phyloP scores from a whole-genome alignment of 2,113 vertebrate genomes.

The Triplophysa siluroides region DNA sequence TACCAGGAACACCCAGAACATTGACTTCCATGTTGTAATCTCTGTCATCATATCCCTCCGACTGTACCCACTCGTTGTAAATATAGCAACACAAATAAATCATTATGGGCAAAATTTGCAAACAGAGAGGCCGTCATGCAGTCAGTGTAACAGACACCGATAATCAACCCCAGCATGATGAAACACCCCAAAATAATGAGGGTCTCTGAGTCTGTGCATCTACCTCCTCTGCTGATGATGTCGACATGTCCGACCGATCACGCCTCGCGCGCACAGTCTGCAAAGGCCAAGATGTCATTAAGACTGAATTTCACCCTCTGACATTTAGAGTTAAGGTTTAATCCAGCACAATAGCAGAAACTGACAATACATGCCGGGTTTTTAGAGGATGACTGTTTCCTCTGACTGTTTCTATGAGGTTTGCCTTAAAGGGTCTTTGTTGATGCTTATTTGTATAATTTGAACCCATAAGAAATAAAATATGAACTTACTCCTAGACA shows the following conservation, averaged over 20 bases:
- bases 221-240: constrained; percentile 14
- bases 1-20: not conserved
- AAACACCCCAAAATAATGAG: constrained; percentile 48
- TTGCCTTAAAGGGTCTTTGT: not conserved
- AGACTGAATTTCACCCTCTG: constrained; percentile 34
- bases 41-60: not conserved
- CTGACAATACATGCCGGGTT: constrained; percentile 16
- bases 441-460: not conserved
- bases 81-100: constrained; percentile 16
- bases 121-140: not conserved
- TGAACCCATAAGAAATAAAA: no score
- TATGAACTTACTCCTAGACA: no score
- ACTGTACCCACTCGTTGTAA: constrained; percentile 13
- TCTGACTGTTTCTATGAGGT: not conserved
- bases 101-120: constrained; percentile 29
- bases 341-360: constrained; percentile 26
- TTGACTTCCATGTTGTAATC: not conserved
- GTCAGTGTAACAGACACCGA: constrained; percentile 12
- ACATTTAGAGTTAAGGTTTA: constrained; percentile 43
- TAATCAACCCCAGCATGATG: constrained; percentile 18
- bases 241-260: constrained; percentile 29
- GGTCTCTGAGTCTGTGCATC: not conserved
- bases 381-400: not conserved
- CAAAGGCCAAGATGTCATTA: constrained; percentile 42
- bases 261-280: not conserved